Evolutionary conservation across 2,113 vertebrate species (phyloP).

Genomic region (human): GRCh38 chr7:68869501-68870000

Average conservation of each 20-base stretch:
- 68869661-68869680: background rate
- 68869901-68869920: background rate
- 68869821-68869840: background rate
- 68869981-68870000: background rate
- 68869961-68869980: background rate
- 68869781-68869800: background rate
- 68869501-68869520: background rate
- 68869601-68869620: background rate
- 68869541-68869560: background rate
- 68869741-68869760: background rate
- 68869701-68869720: background rate
- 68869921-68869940: background rate
- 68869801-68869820: background rate
- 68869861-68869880: background rate
- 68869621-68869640: background rate
- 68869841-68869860: background rate
- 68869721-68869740: background rate
- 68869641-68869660: background rate
- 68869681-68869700: background rate
- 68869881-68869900: background rate
- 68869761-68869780: background rate
- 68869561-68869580: background rate
- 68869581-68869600: background rate
- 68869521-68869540: background rate
- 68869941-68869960: background rate